Evolutionary conservation across 2,888 invertebrate genomes (phyloP).

Genomic region (Trachelus iudaicus): DNA sequence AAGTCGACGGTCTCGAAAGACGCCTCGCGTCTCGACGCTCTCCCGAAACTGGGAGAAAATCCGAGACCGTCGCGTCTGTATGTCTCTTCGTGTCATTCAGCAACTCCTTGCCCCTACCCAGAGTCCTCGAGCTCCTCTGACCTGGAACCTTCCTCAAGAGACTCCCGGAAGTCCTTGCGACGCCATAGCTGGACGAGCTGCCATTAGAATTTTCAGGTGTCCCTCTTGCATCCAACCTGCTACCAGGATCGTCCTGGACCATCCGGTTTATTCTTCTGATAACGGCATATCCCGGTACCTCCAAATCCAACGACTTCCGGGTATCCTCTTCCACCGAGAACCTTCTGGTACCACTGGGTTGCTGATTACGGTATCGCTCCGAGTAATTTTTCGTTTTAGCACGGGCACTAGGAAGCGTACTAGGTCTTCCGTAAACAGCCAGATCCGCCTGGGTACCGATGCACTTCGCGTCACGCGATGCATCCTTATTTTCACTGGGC

Average conservation of each 20-base stretch:
- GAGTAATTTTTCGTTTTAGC: background rate
- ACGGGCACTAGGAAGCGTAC: background rate
- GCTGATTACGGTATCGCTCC: background rate
- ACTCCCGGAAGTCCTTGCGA: constrained; percentile 21
- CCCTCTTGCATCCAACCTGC: constrained; percentile 25
- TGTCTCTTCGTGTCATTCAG: constrained; percentile 32
- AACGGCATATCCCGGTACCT: background rate
- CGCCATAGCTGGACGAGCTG: background rate
- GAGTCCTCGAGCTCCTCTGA: constrained; percentile 21
- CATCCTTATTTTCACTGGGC: background rate
- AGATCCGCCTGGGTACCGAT: background rate
- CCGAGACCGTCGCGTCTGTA: constrained; percentile 46
- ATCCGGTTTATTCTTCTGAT: background rate
- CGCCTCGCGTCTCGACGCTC: constrained; percentile 32
- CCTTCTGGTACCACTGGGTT: background rate
- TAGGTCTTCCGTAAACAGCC: background rate
- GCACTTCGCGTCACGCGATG: background rate
- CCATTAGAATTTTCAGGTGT: constrained; percentile 6
- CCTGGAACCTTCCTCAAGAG: constrained; percentile 36
- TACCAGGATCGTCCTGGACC: background rate
- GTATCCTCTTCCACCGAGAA: background rate
- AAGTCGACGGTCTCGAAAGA: constrained; percentile 54
- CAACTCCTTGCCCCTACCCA: constrained; percentile 23
- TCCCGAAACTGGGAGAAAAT: constrained; percentile 41
- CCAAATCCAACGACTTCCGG: background rate